Conservation (phyloP, 2,113 vertebrate genomes). For the Circaetus gallicus region DNA sequence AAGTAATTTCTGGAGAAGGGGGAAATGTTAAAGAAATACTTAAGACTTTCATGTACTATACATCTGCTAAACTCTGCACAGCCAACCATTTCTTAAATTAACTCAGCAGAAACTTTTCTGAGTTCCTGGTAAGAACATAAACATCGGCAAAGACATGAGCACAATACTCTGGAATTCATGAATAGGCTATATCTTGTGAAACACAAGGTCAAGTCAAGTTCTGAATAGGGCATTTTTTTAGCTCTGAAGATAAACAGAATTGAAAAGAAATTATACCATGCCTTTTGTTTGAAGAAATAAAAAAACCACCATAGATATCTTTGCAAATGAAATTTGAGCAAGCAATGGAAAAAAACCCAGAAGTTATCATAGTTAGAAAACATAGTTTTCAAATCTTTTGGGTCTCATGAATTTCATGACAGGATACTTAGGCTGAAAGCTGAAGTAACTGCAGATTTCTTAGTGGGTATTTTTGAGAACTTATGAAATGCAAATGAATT, state of each 20-base stretch:
- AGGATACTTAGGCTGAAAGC: not conserved
- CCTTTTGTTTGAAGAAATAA: not conserved
- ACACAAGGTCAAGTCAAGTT: not conserved
- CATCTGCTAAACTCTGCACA: not conserved
- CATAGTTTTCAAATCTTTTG: not conserved
- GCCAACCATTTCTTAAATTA: not conserved
- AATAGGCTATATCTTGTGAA: not conserved
- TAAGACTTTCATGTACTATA: not conserved
- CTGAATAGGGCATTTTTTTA: not conserved
- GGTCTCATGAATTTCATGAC: slow-evolving; percentile 19
- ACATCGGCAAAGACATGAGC: not conserved
- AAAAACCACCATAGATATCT: not conserved
- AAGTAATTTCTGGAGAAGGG: not conserved
- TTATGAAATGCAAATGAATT: not conserved
- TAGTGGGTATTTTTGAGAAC: not conserved
- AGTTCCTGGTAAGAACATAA: not conserved
- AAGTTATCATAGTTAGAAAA: not conserved
- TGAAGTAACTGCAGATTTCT: not conserved
- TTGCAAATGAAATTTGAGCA: not conserved
- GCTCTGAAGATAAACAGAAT: not conserved
- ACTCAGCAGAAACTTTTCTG: not conserved
- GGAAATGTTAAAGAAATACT: not conserved
- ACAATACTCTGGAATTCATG: not conserved
- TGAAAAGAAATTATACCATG: not conserved
- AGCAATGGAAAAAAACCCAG: not conserved